Conservation (phyloP, 2,888 invertebrate genomes). For the Hybos culiciformis region DNA sequence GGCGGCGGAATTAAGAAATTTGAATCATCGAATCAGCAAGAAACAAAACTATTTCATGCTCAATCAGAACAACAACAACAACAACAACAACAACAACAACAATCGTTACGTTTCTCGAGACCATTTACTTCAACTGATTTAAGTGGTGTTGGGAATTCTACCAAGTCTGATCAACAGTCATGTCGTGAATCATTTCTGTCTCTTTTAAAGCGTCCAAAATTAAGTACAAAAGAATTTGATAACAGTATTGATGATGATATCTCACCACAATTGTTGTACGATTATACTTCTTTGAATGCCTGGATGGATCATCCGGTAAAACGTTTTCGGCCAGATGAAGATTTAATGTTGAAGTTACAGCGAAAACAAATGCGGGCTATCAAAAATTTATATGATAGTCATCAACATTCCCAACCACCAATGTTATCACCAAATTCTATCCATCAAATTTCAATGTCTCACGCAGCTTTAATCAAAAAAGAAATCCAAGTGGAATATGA, state of each 20-base stretch:
- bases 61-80: background rate
- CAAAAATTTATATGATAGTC: conserved; percentile 48
- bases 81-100: background rate
- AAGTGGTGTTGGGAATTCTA: background rate
- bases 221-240: conserved; percentile 66
- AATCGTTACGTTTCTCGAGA: background rate
- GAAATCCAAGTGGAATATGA: conserved; percentile 17
- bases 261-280: conserved; percentile 70
- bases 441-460: background rate
- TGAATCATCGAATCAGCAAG: background rate
- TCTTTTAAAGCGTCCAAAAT: conserved; percentile 57
- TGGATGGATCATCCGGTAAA: conserved; percentile 89
- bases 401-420: conserved; percentile 38
- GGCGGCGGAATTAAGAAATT: conserved; percentile 1
- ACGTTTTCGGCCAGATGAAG: conserved; percentile 55
- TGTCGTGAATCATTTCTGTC: conserved; percentile 26
- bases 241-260: conserved; percentile 68
- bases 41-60: background rate
- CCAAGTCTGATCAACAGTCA: conserved; percentile 12
- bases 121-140: background rate
- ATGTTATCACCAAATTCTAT: conserved; percentile 34
- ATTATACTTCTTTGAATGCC: conserved; percentile 70
- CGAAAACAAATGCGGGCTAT: conserved; percentile 32
- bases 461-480: conserved; percentile 19
- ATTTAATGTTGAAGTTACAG: conserved; percentile 34